Evolutionary conservation across 2,888 invertebrate genomes (phyloP).

Genomic region (Arge pagana): DNA sequence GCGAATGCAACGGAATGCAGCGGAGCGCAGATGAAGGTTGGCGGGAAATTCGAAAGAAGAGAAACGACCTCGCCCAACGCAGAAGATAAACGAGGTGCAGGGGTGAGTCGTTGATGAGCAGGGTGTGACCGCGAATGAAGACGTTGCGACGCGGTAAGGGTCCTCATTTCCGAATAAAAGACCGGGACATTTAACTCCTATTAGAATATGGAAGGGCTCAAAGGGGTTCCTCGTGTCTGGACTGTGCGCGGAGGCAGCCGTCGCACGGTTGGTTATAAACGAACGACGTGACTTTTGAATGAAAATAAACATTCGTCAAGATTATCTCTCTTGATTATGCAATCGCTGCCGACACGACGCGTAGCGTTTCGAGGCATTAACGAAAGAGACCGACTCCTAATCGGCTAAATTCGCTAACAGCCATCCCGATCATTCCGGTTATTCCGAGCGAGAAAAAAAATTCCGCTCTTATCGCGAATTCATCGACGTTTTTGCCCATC

Average conservation of each 20-base stretch:
- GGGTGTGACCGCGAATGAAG: constrained; percentile 18
- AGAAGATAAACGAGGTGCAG: not conserved
- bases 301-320: constrained; percentile 15
- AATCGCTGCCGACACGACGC: constrained; percentile 1
- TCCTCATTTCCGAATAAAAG: not conserved
- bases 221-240: not conserved
- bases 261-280: not conserved
- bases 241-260: not conserved
- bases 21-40: no score
- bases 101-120: not conserved
- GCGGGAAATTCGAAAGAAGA: not conserved
- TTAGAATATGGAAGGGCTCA: constrained; percentile 12
- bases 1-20: no score
- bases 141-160: not conserved
- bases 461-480: no score
- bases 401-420: no score
- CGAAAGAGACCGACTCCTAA: no score
- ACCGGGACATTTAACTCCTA: constrained; percentile 8
- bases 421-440: no score
- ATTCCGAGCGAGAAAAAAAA: no score
- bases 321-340: constrained; percentile 14
- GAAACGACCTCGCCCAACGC: not conserved
- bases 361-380: no score
- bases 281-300: constrained; percentile 1
- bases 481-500: no score